Evolutionary conservation across 2,113 vertebrate species (phyloP).

Genomic region (Rhynchopsitta pachyrhyncha): DNA sequence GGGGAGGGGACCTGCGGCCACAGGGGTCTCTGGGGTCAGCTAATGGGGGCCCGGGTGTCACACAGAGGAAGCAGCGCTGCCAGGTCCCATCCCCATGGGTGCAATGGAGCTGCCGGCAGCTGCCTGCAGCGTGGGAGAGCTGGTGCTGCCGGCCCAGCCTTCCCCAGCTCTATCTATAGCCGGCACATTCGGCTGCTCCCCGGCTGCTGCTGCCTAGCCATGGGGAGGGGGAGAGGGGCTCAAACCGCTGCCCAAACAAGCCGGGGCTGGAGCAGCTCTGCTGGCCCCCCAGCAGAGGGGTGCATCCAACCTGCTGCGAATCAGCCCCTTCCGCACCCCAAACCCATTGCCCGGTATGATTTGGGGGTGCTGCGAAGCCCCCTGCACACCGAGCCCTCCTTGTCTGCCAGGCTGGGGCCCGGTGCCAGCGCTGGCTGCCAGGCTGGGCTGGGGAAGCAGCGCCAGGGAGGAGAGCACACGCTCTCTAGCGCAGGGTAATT

Average conservation of each 20-base stretch:
- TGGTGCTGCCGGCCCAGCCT: neutral
- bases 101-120: neutral
- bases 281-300: accelerated
- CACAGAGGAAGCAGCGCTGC: neutral
- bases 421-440: neutral
- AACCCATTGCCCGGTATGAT: neutral
- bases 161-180: neutral
- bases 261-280: neutral
- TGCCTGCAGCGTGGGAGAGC: neutral
- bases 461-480: neutral
- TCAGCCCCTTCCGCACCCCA: neutral
- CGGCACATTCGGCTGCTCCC: neutral
- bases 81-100: neutral
- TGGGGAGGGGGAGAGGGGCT: accelerated
- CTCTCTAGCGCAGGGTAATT: slow-evolving; percentile 64
- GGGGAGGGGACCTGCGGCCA: neutral
- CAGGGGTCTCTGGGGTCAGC: neutral
- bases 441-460: neutral
- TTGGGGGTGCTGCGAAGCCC: neutral
- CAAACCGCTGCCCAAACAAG: neutral
- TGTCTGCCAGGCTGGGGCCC: neutral
- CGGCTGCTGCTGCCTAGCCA: neutral
- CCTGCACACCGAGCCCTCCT: accelerated
- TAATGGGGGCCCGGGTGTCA: neutral
- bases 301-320: accelerated